phyloP scores from a whole-genome alignment of 2,113 vertebrate species.

The Poeciliopsis turrubarensis region DNA sequence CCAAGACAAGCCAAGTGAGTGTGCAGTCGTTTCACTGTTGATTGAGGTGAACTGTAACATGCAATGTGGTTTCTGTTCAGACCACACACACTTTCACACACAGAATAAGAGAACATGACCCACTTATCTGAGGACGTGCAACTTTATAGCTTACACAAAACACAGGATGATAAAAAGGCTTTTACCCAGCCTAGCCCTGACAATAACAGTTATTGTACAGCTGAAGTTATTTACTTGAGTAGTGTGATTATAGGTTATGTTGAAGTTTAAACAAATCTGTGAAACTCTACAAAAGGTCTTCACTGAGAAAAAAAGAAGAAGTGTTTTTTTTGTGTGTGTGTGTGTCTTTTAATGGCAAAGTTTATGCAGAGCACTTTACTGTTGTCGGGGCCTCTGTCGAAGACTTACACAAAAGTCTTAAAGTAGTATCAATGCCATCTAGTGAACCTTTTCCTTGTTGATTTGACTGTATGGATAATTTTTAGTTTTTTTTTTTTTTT shows the following conservation, averaged over 20 bases:
- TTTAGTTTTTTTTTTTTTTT: background rate
- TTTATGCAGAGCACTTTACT: background rate
- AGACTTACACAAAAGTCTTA: background rate
- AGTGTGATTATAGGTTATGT: constrained; percentile 44
- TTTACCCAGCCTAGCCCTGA: constrained; percentile 40
- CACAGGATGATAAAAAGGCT: constrained; percentile 55
- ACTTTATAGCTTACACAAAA: constrained; percentile 60
- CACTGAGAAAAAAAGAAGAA: background rate
- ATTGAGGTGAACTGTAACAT: constrained; percentile 59
- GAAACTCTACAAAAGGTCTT: background rate
- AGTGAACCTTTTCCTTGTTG: background rate
- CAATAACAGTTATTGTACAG: constrained; percentile 42
- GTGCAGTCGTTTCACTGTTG: constrained; percentile 59
- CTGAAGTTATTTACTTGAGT: constrained; percentile 47
- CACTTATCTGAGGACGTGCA: constrained; percentile 64
- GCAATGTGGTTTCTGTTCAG: constrained; percentile 63
- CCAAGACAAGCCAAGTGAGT: constrained; percentile 18
- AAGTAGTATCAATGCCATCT: background rate
- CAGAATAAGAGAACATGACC: constrained; percentile 65
- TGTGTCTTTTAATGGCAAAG: background rate
- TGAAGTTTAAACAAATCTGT: constrained; percentile 45
- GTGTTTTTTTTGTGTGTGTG: too few species aligned
- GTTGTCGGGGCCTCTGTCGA: background rate
- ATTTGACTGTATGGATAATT: background rate
- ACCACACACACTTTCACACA: constrained; percentile 42